These are phyloP conservation scores for Palloptera scutellata DNA, from an alignment of 2,888 invertebrate genomes.

Conservation along the genomic window DNA sequence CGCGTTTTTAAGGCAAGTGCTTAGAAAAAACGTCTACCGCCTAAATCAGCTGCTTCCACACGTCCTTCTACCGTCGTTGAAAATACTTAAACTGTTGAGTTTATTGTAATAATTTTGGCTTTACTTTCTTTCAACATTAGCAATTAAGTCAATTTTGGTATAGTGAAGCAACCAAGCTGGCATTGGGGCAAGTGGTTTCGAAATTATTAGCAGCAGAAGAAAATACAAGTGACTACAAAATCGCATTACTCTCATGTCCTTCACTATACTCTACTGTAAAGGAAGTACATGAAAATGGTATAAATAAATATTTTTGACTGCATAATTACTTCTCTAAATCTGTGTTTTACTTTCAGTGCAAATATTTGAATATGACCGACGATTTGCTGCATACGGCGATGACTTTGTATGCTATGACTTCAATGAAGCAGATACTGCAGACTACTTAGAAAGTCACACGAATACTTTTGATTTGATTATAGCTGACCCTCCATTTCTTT, in stretches of 20 bases:
- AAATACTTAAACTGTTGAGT: no score
- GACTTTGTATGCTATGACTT: constrained; percentile 91
- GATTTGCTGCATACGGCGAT: constrained; percentile 80
- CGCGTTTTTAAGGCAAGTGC: no score
- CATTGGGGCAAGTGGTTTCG: constrained; percentile 74
- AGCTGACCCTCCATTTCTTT: constrained; percentile 94
- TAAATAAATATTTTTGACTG: constrained; percentile 9
- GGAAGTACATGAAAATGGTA: constrained; percentile 57
- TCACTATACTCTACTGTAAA: constrained; percentile 79
- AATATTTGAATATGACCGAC: constrained; percentile 83
- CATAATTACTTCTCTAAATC: not conserved
- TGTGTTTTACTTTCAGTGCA: constrained; percentile 68
- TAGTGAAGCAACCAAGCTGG: constrained; percentile 77
- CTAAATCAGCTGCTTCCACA: not conserved
- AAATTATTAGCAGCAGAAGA: constrained; percentile 51
- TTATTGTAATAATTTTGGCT: not conserved
- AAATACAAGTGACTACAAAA: constrained; percentile 59
- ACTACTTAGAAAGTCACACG: constrained; percentile 65
- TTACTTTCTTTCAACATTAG: constrained; percentile 65
- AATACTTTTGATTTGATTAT: constrained; percentile 81
- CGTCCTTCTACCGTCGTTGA: no score
- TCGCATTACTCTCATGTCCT: constrained; percentile 89
- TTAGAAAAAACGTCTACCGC: not conserved
- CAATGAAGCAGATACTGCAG: constrained; percentile 77
- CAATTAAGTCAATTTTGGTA: constrained; percentile 99